Base-by-base conservation (phyloP, 2,797 vertebrate species). In the Chaetophractus vellerosus region DNA sequence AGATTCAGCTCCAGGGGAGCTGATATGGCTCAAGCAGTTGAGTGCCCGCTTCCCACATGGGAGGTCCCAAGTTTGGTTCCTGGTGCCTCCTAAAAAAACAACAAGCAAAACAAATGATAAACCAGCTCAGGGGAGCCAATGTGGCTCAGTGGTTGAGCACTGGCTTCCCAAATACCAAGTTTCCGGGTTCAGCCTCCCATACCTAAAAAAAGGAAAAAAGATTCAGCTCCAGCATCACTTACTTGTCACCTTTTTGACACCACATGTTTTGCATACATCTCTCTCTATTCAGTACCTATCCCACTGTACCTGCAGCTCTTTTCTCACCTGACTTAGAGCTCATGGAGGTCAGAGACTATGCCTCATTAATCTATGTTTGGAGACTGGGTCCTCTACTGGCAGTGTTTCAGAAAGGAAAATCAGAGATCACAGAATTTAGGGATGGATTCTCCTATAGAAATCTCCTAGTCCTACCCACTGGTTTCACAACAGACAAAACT, bases 401-500 rank as follows among this genome's bases (percentile, higher is more conserved):
- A 15, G 15, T 50, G 52, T 55, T 92, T 90, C 21, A 21, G 55
- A 72, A 94, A 31, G 66, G 26, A 88, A 96, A n/a, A 31, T 41
- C 9, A 1, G 41, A 92, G 48, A 52, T 69, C 6, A 8, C 14
- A 36, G 76, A 48, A 75, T 87, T 68, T 61, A 36, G 72, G 85
- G 38, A 48, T 84, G 61, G 21, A 55, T 57, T 45, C 76, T 96
- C 57, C 38, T 33, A 5, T 48, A 18, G 81, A 81, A 78, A 36
- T 28, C 45, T 93, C 36, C 36, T 57, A 50, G 63, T 74, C 57
- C 79, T 28, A 83, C 72, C 68, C 28, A 61, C 21, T 55, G 74
- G 68, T 91, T 95, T 83, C 41, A 66, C 76, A 95, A 63, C 71
- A 63, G 64, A 86, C 57, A 91, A 88, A 66, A 81, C 57, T 23